Conservation (phyloP, 2,797 vertebrate species). For the Onychomys arenicola region DNA sequence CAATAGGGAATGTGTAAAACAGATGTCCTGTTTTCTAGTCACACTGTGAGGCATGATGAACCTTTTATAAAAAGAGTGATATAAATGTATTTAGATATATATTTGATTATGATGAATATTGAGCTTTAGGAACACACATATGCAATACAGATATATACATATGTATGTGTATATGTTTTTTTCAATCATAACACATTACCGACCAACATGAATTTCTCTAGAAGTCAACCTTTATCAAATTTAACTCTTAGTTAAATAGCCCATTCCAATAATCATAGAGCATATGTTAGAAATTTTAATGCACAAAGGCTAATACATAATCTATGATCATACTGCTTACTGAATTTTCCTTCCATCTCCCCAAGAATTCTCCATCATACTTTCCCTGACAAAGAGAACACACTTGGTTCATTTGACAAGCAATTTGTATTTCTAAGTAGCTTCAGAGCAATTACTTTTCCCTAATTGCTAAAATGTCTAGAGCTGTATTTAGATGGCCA, state of each 20-base stretch:
- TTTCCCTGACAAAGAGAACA: neutral
- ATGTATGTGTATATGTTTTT: neutral
- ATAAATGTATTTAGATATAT: neutral
- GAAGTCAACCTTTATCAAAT: conserved; percentile 19
- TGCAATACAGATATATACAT: neutral
- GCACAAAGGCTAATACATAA: neutral
- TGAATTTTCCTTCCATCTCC: neutral
- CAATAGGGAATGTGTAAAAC: conserved; percentile 78
- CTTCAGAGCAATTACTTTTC: conserved; percentile 59
- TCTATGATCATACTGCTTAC: neutral
- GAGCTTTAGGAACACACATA: neutral
- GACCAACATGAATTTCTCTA: neutral
- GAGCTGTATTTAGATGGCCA: conserved; percentile 60
- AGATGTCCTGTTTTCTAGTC: conserved; percentile 45
- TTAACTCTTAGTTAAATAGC: neutral
- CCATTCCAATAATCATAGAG: conserved; percentile 36
- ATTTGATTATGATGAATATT: conserved; percentile 35
- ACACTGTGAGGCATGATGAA: neutral
- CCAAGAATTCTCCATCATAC: neutral
- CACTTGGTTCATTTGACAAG: conserved; percentile 52
- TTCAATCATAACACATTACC: neutral
- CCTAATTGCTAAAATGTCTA: conserved; percentile 55
- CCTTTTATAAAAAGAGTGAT: neutral
- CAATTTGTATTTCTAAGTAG: conserved; percentile 9
- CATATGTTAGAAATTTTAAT: neutral